These are phyloP conservation scores for Globia sparganii DNA, from an alignment of 2,888 invertebrate species.

Conservation along the genomic window DNA sequence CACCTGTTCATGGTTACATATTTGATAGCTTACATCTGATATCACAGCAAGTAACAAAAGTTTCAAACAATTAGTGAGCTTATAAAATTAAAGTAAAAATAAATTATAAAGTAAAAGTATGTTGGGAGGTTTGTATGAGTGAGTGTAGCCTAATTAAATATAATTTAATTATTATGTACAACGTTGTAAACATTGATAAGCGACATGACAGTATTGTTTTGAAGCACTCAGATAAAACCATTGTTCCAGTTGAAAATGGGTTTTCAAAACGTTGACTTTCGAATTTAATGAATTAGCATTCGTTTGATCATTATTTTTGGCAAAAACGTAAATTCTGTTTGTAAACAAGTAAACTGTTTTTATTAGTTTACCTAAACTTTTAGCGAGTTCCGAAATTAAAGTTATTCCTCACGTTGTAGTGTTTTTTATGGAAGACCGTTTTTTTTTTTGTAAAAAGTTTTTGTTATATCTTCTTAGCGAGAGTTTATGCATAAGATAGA, in stretches of 20 bases:
- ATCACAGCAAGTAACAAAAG: too few relatives aligned
- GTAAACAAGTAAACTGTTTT: not conserved
- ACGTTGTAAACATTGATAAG: not conserved
- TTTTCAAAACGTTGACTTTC: not conserved
- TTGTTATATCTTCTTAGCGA: not conserved
- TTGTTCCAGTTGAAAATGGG: conserved; percentile 16
- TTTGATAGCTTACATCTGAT: too few relatives aligned
- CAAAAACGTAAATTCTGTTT: conserved; percentile 6
- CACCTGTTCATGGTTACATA: too few relatives aligned
- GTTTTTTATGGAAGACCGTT: too few relatives aligned
- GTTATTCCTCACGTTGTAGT: too few relatives aligned
- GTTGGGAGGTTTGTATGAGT: too few relatives aligned
- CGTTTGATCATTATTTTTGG: not conserved
- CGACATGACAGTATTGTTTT: not conserved
- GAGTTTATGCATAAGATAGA: not conserved
- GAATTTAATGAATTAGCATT: conserved; percentile 14
- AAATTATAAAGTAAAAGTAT: too few relatives aligned
- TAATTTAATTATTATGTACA: not conserved
- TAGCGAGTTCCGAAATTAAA: too few relatives aligned
- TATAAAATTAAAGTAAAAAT: too few relatives aligned
- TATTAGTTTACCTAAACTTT: conserved; percentile 5
- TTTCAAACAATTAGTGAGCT: too few relatives aligned
- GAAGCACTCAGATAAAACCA: not conserved
- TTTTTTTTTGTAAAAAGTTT: not conserved
- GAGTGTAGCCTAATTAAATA: not conserved